Evolutionary conservation across 1,140 invertebrate genomes (phyloP).

Genomic region (Samia ricini): DNA sequence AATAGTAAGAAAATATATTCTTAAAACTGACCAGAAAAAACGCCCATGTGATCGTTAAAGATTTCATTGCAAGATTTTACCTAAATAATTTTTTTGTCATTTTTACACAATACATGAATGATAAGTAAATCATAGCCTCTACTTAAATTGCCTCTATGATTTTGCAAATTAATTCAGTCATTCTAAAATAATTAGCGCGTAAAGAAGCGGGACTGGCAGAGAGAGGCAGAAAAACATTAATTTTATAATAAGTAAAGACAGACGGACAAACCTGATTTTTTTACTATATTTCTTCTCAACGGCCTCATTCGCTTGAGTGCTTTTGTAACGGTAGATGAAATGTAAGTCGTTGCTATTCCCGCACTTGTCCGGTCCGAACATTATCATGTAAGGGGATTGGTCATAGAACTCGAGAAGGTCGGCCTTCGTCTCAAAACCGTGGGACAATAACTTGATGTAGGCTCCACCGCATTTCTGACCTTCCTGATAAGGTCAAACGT

Average conservation of each 20-base stretch:
- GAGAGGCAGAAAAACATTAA: no score
- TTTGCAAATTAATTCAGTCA: no score
- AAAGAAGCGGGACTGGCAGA: no score
- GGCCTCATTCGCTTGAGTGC: slow-evolving; percentile 95
- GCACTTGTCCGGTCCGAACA: slow-evolving; percentile 99
- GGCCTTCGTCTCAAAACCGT: slow-evolving; percentile 79
- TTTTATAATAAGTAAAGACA: background rate
- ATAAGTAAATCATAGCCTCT: no score
- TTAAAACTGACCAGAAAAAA: no score
- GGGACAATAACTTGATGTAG: slow-evolving; percentile 95
- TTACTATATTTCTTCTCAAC: slow-evolving; percentile 95
- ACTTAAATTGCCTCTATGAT: no score
- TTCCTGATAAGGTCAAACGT: slow-evolving; percentile 84
- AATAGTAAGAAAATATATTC: no score
- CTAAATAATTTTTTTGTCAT: no score
- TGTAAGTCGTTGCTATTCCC: slow-evolving; percentile 97
- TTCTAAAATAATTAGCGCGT: no score
- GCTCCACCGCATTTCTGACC: slow-evolving; percentile 99
- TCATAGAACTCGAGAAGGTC: slow-evolving; percentile 94
- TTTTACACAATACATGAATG: no score
- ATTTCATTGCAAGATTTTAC: no score
- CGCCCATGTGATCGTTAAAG: no score
- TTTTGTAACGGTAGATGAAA: slow-evolving; percentile 98
- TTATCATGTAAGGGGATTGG: slow-evolving; percentile 98
- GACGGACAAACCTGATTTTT: slow-evolving; percentile 84